Base-by-base conservation (phyloP, 2,888 invertebrate genomes). In the Mythimna lalbum region DNA sequence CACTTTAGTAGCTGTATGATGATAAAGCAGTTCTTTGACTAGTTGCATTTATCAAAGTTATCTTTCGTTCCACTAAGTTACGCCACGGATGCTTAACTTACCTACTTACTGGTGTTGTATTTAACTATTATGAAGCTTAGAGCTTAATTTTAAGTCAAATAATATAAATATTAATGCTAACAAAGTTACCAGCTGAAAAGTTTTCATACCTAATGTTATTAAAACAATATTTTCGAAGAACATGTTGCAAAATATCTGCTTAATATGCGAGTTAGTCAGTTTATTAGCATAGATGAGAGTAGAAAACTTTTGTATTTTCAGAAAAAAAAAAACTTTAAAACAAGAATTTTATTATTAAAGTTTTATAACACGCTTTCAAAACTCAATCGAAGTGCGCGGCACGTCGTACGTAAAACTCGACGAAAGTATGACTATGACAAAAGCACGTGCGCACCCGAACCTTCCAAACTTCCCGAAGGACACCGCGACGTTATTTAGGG, bases 361-460 rank as follows among this genome's bases (percentile, higher is more conserved):
- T 92, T 92, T 81, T 89, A 86, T 87, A 89, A 90, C 90, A 89
- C 86, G 90, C 89, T 90, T 93, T 91, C 87, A 89, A 91, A 93
- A 94, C 92, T 92, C 90, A 90, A 94, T 94, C 92, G 90, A 93
- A 92, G 92, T 95, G 93, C 93, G 90, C 85, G 90, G 91, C 95
- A 95, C 94, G 95, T 95, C 90, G 91, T 93, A 92, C 91, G 92
- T 93, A 93, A 94, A 94, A 95, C 92, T 94, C 92, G 88, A 89
- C 87, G 89, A 93, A 95, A 94, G 95, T 94, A 92, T 92, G 94
- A 94, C 94, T 90, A 93, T 93, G 94, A 95, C 94, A 93, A 94
- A 94, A 95, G 94, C 94, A 95, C 94, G 94, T 93, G 93, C 93
- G 90, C 91, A 87, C 92, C 89, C 90, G 91, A 94, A 92, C 93